Evolutionary conservation across 2,797 vertebrate genomes (phyloP), one percentile per base, ranked within the genome.

Genomic region (Schizopygopsis pylzovi): DNA sequence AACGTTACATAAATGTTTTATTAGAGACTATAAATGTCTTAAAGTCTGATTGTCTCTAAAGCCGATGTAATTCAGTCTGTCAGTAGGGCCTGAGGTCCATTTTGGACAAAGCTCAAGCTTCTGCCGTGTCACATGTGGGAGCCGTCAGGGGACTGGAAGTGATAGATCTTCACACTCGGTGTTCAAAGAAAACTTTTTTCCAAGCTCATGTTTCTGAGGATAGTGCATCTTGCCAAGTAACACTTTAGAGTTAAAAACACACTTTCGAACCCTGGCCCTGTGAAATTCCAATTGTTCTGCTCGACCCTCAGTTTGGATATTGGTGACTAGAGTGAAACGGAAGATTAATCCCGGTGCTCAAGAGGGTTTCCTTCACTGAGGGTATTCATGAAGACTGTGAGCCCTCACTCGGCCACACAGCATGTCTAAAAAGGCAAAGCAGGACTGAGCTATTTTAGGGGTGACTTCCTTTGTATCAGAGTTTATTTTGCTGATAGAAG

Each of bases 391-490:
- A 87, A 85, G 88, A 91, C 90, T 87, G 84, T 18, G 33, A 86
- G 89, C 87, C 91, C 86, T 91, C 89, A 71, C 84, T 92, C 61
- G 93, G 92, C 94, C 95, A 94, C 94, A 94, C 94, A 95, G 93
- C 91, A 91, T 90, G 93, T 65, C 85, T 83, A 84, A 49, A 85
- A 89, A 92, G 88, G 84, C 73, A 18, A 56, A 56, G 73, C 16
- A 18, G 33, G 54, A 25, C 78, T 67, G 84, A 63, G 94, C 93
- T 94, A 95, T 94, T 95, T 94, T 92, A 91, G 88, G 89, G 93
- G 90, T 90, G 92, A 94, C 93, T 94, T 95, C 94, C 94, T 95
- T 28, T 88, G 87, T 89, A 89, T 91, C 88, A 92, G 87, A 89
- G 94, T 95, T 95, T 94, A 90, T 95, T 95, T 94, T 87, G 84